Percentiles rank a stretch among this genome's conserved stretches.
Conservation (phyloP, 2,888 invertebrate genomes). For the Dysmachus trigonus region DNA sequence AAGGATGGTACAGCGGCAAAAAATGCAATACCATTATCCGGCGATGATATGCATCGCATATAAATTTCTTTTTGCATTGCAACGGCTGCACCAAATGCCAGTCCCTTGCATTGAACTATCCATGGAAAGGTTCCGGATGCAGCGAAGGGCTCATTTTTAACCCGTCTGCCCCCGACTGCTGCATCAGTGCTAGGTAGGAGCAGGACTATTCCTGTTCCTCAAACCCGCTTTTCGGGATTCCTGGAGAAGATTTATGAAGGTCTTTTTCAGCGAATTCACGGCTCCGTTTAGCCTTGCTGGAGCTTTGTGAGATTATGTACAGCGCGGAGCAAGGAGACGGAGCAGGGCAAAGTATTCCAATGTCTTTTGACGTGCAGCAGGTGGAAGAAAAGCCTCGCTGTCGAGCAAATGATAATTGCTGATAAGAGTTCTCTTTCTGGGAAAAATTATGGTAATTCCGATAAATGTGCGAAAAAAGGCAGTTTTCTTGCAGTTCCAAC, state of each 20-base stretch:
- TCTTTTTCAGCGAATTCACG: background rate
- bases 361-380: background rate
- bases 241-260: background rate
- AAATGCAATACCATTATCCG: background rate
- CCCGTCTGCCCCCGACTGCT: background rate
- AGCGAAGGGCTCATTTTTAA: background rate
- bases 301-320: background rate
- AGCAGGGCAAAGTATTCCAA: background rate
- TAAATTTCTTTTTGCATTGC: background rate
- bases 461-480: background rate
- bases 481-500: background rate
- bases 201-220: background rate
- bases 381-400: background rate
- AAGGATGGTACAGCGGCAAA: background rate
- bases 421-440: background rate
- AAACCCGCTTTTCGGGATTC: background rate
- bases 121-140: background rate
- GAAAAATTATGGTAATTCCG: background rate
- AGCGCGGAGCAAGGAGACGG: background rate
- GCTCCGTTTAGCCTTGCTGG: background rate
- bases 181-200: background rate
- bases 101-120: background rate
- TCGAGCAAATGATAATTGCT: background rate
- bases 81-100: background rate
- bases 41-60: constrained; percentile 1